Base-by-base conservation (phyloP, 2,888 invertebrate genomes). In the Cephus spinipes region DNA sequence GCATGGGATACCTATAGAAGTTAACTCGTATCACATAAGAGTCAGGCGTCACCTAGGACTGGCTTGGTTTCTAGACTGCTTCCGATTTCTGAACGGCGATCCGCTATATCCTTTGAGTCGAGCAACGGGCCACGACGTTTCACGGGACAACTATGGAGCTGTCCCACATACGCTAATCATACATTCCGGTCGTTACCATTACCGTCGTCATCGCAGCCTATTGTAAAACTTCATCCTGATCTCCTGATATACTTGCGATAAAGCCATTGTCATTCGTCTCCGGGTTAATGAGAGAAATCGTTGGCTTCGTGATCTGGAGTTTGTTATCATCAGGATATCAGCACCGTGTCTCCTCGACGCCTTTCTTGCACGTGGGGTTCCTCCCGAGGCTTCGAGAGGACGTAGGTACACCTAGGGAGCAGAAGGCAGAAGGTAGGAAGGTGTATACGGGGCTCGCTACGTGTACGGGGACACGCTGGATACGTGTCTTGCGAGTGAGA, bases 381-480 rank as follows among this genome's bases (percentile, higher is more conserved):
- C 55, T 55, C 55, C 23, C 9, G 23, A 1, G 55, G 55, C 23
- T 23, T 9, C 31, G 4, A 23, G 71, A 33, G 71, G 71, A 71
- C 31, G 32, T 71, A 71, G 71, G 71, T 71, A 12, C 32, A 31
- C 32, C 71, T 33, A 31, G 71, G 32, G 71, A 71, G 71, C 15
- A 71, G 71, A 71, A 33, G 32, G 71, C 9, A 71, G 71, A 33
- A 71, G 71, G 71, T 71, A 31, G 71, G 32, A 71, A 31, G 71
- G 71, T 35, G 30, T 34, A 35, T 35, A 74, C 74, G 35, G 36
- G 35, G 74, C 33, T 33, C 30, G 23, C 31, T 69, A 78, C 78
- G 78, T 78, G 78, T 78, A 78, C 78, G 78, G 76, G 78, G 78
- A 78, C 78, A 78, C 78, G 78, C 69, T 76, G 78, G 68, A 68